Base-by-base conservation (phyloP, 2,888 invertebrate genomes). In the Epistrophe grossulariae region DNA sequence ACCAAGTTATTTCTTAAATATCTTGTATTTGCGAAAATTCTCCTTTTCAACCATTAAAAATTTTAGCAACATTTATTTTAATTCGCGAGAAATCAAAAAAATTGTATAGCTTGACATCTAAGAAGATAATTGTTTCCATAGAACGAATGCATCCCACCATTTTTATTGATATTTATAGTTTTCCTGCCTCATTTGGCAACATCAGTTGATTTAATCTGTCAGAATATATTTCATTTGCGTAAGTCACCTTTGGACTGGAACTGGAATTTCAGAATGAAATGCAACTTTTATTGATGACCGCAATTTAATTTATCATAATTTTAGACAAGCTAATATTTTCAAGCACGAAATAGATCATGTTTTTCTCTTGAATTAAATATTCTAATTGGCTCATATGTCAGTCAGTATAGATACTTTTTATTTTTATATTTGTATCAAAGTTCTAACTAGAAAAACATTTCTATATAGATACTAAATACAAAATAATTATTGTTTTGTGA, bases 131-230 rank as follows among this genome's bases (percentile, higher is more conserved):
- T n/a, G n/a, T n/a, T n/a, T n/a, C n/a, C n/a, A n/a, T n/a, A n/a
- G n/a, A n/a, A n/a, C n/a, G n/a, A n/a, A n/a, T n/a, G n/a, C n/a
- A n/a, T n/a, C n/a, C n/a, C n/a, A n/a, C n/a, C n/a, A n/a, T n/a
- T 31, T 31, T 31, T 35, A 11, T 38, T 38, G 38, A 38, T 38
- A 11, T 35, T n/a, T n/a, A n/a, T n/a, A 0, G 15, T 15, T 15
- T 43, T 43, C 6, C 11, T 43, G 15, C 5, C n/a, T n/a, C 24
- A 45, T 45, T 64, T 64, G 45, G 64, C 45, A 64, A 64, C 45
- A n/a, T n/a, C n/a, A 60, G 9, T 57, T 15, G 9, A 31, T 4
- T 52, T 19, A 7, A 24, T 6, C 6, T 59, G 4, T 8, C 10
- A 28, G 31, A 10, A n/a, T n/a, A n/a, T 8, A 19, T 59, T 3